These are phyloP conservation scores for Gulo gulo DNA, from an alignment of 2,113 vertebrate species.

Conservation along the genomic window DNA sequence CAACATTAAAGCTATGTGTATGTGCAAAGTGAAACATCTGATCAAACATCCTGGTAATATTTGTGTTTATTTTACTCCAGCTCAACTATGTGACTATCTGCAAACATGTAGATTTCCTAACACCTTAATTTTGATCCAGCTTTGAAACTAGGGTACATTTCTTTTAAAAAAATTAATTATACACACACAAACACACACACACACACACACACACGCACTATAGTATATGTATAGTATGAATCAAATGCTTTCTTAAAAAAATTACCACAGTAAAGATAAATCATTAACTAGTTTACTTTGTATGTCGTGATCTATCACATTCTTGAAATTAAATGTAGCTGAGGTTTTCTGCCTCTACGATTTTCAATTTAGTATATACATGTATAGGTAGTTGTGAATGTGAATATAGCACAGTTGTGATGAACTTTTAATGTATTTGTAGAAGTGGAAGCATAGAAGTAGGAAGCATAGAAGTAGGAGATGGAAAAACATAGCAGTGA, in stretches of 20 bases:
- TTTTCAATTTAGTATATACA: neutral
- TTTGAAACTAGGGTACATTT: neutral
- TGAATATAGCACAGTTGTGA: neutral
- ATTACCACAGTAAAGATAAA: neutral
- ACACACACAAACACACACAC: no score
- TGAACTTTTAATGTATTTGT: neutral
- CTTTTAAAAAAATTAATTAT: neutral
- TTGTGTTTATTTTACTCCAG: neutral
- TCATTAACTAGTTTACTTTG: neutral
- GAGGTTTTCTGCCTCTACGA: neutral
- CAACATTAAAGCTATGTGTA: neutral
- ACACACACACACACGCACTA: no score
- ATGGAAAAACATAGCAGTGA: neutral
- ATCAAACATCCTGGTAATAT: neutral
- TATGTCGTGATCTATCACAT: neutral
- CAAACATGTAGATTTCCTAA: neutral
- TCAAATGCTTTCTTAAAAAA: neutral
- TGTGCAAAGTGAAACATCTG: neutral
- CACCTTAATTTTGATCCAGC: neutral
- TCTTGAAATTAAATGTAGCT: neutral
- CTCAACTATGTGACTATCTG: neutral
- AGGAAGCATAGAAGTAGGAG: neutral
- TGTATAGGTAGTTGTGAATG: neutral
- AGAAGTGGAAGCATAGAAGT: neutral
- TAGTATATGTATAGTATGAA: neutral